Base-by-base conservation (phyloP, 2,797 vertebrate genomes). In the Tenualosa ilisha region DNA sequence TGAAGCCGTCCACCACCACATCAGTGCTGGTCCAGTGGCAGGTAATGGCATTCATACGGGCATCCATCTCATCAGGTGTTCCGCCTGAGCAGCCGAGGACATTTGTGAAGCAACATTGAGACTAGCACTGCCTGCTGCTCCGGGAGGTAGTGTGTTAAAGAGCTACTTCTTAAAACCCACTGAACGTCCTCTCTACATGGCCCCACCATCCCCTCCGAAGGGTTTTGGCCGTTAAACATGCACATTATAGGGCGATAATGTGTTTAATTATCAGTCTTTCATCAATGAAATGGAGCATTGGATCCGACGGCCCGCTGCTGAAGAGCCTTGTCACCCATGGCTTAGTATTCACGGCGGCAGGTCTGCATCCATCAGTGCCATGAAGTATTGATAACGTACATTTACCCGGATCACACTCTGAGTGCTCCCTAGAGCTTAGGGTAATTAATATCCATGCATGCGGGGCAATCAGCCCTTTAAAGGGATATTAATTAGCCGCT, bases 11-110 rank as follows among this genome's bases (percentile, higher is more conserved):
- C 84, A 99, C 98, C 0, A 98, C 98, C 6, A 98, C 98, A 50
- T 99, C 98, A 0, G 96, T 99, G 82, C 94, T 99, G 87, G 95
- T 99, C 91, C 97, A 98, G 89, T 99, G 98, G 98, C 96, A 98
- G 98, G 98, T 98, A 95, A 75, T 75, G 68, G 68, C 68, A 15
- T 43, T 40, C 31, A 40, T 65, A 13, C 63, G 3, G 8, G 24
- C 63, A 31, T 65, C 26, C 63, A 65, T 65, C 63, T 65, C 63
- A 12, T 31, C 63, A 12, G 63, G 24, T 24, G 24, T 2, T 3
- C n/a, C 61, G n/a, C 61, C n/a, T 12, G 9, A 31, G 63, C 24
- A 9, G 9, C 63, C 24, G 3, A 11, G 11, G 24, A 13, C 63
- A 3, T 24, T 22, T 63, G 59, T 31, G 24, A 31, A 26, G 24